These are phyloP conservation scores for Poecilia velifera DNA, from an alignment of 2,797 vertebrate species.

Conservation along the genomic window DNA sequence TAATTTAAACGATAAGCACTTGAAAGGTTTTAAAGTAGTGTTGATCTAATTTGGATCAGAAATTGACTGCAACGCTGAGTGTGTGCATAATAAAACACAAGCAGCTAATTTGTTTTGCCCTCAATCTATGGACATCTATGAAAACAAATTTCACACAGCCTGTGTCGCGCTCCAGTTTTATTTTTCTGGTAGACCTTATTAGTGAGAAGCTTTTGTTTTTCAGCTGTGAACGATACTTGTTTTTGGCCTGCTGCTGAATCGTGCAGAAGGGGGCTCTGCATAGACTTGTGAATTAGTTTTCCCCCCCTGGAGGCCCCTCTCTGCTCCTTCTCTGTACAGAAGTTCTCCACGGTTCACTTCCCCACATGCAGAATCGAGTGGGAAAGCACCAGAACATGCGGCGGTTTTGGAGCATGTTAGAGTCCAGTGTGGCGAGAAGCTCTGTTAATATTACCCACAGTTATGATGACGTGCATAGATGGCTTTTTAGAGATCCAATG, in stretches of 20 bases:
- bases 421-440: conserved; percentile 31
- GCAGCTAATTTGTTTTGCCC: background rate
- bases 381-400: conserved; percentile 35
- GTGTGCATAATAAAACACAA: background rate
- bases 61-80: background rate
- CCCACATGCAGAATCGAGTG: conserved; percentile 34
- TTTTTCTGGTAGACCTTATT: background rate
- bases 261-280: conserved; percentile 32
- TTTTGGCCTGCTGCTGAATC: conserved; percentile 42
- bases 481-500: conserved; percentile 18
- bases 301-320: conserved; percentile 59
- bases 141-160: background rate
- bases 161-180: background rate
- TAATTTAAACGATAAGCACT: background rate
- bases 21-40: background rate
- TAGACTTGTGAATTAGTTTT: conserved; percentile 53
- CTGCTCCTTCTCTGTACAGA: conserved; percentile 48
- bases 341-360: conserved; percentile 62
- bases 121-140: background rate
- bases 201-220: background rate
- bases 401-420: conserved; percentile 49
- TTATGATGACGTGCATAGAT: conserved; percentile 14
- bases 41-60: background rate
- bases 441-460: conserved; percentile 30
- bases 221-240: conserved; percentile 50